These are phyloP conservation scores for Megaptera novaeangliae DNA, from an alignment of 2,113 vertebrate genomes.

Conservation along the genomic window DNA sequence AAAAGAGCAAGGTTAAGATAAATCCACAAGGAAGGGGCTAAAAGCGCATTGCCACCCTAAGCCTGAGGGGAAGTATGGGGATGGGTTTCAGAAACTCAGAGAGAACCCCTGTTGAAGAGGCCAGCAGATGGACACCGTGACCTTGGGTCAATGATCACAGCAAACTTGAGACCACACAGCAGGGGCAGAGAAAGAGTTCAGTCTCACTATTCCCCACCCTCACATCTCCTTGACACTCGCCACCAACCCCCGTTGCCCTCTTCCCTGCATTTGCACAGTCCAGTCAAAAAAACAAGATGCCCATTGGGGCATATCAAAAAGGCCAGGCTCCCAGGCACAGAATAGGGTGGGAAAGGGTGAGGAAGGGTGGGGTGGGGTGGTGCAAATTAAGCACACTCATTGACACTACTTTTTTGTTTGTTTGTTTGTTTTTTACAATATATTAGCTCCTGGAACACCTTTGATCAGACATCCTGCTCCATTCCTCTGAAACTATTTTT, in stretches of 20 bases:
- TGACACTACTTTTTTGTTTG: background rate
- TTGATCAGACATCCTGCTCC: background rate
- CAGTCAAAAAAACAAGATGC: background rate
- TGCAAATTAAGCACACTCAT: background rate
- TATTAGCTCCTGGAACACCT: background rate
- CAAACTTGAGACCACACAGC: background rate
- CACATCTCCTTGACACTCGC: background rate
- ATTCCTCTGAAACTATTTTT: background rate
- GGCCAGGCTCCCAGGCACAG: background rate
- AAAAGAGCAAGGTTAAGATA: background rate
- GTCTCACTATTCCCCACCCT: background rate
- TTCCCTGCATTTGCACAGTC: background rate
- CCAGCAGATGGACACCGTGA: background rate
- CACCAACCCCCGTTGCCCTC: too few species aligned
- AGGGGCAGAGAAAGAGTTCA: background rate
- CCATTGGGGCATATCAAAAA: background rate
- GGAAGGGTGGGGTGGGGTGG: background rate
- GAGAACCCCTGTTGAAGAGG: background rate
- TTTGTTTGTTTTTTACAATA: background rate
- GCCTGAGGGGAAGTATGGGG: background rate
- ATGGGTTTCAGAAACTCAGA: background rate
- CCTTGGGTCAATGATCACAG: background rate
- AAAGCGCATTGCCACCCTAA: background rate
- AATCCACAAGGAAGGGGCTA: background rate
- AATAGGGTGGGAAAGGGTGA: background rate